Evolutionary conservation across 2,113 vertebrate species (phyloP).

Genomic region (Mohoua ochrocephala): DNA sequence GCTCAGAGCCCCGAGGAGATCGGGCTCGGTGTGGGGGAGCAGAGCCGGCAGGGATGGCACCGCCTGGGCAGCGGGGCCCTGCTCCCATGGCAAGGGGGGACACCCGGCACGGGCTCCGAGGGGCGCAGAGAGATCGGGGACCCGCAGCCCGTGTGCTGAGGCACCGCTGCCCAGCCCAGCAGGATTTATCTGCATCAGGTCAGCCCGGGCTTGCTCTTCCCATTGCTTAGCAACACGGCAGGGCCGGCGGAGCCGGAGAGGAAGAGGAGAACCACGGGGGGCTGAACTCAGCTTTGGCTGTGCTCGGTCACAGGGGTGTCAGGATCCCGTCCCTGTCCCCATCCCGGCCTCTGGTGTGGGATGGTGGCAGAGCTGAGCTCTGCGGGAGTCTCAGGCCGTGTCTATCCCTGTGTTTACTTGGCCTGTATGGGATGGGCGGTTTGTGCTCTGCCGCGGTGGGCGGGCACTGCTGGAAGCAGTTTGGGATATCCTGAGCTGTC

Average conservation of each 20-base stretch:
- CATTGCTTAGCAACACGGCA: slow-evolving; percentile 1
- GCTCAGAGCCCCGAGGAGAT: background rate
- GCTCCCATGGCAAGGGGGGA: accelerated
- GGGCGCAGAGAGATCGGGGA: accelerated
- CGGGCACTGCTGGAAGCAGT: background rate
- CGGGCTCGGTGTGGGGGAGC: accelerated
- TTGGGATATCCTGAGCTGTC: background rate
- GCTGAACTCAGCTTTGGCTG: background rate
- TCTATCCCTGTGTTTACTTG: accelerated
- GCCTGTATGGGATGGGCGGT: accelerated
- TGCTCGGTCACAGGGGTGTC: background rate
- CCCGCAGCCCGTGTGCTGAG: accelerated
- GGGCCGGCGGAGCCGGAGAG: background rate
- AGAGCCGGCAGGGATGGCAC: background rate
- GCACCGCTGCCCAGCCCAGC: background rate
- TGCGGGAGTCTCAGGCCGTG: accelerated
- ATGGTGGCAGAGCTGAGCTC: background rate
- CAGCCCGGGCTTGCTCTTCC: background rate
- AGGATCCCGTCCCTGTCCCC: background rate
- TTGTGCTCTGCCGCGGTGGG: accelerated
- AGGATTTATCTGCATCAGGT: background rate
- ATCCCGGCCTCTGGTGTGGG: accelerated
- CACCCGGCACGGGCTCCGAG: accelerated
- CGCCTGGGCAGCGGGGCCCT: accelerated
- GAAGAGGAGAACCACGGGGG: background rate